Evolutionary conservation across 2,113 vertebrate genomes (phyloP).

Genomic region (Etheostoma spectabile): DNA sequence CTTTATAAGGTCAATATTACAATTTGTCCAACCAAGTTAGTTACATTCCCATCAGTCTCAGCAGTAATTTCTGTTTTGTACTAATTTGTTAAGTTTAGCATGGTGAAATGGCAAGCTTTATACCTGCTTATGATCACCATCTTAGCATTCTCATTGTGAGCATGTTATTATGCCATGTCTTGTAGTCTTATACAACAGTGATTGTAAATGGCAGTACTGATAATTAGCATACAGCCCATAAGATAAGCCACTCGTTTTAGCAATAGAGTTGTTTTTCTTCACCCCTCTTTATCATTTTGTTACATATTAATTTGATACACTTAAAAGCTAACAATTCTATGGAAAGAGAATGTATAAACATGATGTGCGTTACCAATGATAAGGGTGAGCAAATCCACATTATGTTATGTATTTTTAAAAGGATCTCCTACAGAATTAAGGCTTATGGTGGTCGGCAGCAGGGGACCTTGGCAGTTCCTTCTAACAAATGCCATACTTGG

Average conservation of each 20-base stretch:
- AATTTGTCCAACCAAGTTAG: too few species aligned
- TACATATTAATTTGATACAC: not conserved
- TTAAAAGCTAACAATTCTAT: not conserved
- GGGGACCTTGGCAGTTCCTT: slow-evolving; percentile 76
- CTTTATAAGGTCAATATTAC: not conserved
- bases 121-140: not conserved
- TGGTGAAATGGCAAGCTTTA: not conserved
- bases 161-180: not conserved
- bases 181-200: too few species aligned
- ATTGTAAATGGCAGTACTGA: not conserved
- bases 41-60: not conserved
- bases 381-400: not conserved
- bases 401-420: slow-evolving; percentile 26
- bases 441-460: slow-evolving; percentile 80
- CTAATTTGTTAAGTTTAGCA: not conserved
- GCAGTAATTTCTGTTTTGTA: not conserved
- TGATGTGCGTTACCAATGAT: not conserved
- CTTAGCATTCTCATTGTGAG: not conserved
- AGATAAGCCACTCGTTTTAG: too few species aligned
- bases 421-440: slow-evolving; percentile 72
- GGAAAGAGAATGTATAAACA: not conserved
- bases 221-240: not conserved
- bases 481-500: slow-evolving; percentile 80
- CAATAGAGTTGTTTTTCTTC: too few species aligned
- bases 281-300: too few species aligned